A percentile compares a stretch with the other conserved stretches of the same genome.
Evolutionary conservation across 2,888 invertebrate species (phyloP).

Genomic region (Crioceris asparagi): DNA sequence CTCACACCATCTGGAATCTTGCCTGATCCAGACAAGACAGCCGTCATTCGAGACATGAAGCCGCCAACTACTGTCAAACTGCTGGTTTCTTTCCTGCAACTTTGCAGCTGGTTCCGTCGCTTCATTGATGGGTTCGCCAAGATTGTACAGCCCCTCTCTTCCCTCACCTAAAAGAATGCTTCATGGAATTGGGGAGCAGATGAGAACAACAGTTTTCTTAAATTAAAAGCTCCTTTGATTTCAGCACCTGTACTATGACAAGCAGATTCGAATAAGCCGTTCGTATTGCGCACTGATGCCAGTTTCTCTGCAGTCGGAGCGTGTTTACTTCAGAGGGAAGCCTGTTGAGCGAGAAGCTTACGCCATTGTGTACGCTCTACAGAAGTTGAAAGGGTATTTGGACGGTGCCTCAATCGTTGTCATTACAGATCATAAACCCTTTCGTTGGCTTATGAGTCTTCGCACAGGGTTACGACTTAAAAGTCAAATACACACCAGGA

Average conservation of each 20-base stretch:
- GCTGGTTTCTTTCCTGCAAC: conserved; percentile 14
- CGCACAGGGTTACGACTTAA: conserved; percentile 31
- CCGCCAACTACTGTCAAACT: conserved; percentile 14
- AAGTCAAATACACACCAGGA: conserved; percentile 33
- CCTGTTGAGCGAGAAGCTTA: conserved; percentile 18
- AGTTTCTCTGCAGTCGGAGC: conserved; percentile 20
- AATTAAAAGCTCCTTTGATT: conserved; percentile 12
- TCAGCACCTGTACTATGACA: conserved; percentile 19
- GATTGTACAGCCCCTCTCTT: conserved; percentile 12
- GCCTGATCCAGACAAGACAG: conserved; percentile 12
- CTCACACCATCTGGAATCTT: conserved; percentile 13
- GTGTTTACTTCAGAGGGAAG: conserved; percentile 18
- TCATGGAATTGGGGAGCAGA: conserved; percentile 11
- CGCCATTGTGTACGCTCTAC: conserved; percentile 25
- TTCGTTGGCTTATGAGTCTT: conserved; percentile 34
- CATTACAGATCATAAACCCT: conserved; percentile 36
- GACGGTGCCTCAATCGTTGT: conserved; percentile 29
- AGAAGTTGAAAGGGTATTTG: conserved; percentile 34
- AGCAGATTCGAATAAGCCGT: conserved; percentile 15
- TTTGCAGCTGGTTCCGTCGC: conserved; percentile 15
- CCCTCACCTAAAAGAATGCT: conserved; percentile 11
- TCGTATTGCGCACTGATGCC: conserved; percentile 20
- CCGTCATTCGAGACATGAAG: conserved; percentile 9
- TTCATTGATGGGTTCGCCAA: conserved; percentile 15
- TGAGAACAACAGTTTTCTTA: conserved; percentile 12